Base-by-base conservation (phyloP, 2,113 vertebrate genomes). In the Semnornis frantzii region DNA sequence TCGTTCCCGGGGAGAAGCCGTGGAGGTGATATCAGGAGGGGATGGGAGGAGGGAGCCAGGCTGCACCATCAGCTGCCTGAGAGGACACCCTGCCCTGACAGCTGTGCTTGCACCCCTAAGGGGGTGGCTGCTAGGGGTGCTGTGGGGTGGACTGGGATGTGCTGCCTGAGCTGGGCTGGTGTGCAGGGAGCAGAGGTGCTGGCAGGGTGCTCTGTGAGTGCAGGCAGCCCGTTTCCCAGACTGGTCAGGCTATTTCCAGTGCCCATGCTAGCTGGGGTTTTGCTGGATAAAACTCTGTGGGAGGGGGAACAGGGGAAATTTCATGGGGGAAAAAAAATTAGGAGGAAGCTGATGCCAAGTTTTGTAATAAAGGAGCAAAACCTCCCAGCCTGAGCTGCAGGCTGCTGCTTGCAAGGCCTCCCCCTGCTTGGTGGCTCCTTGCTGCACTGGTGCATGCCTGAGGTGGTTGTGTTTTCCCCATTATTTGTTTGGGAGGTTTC, bases 141-240 rank as follows among this genome's bases (percentile, higher is more conserved):
- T 60, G 24, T 73, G 83, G 59, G 55, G 1, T 89, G 44, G 60
- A 3, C 16, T 69, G 83, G 37, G n/a, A 2, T 15, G 16, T 24
- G 12, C 28, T 87, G 44, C 44, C 18, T 0, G 0, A 48, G 31
- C 70, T 62, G 62, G 66, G 52, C 15, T 62, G 62, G 1, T 1
- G 1, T 28, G 5, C 15, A 16, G 54, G 42, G 42, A 59, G 31
- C 71, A 16, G 85, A 13, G 62, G 2, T 79, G 60, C 62, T 65
- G 66, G 21, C 2, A 1, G 1, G 1, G 9, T 15, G 66, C 71
- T 82, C 71, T 60, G n/a, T 0, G 1, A 58, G 33, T 2, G 1
- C 3, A 10, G 71, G n/a, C 5, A 72, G 15, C 25, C 68, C 63
- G 12, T 11, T 85, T 65, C 44, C 71, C 63, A 25, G 21, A 16